Evolutionary conservation across 2,888 invertebrate genomes (phyloP).

Genomic region (Agriopis leucophaearia): DNA sequence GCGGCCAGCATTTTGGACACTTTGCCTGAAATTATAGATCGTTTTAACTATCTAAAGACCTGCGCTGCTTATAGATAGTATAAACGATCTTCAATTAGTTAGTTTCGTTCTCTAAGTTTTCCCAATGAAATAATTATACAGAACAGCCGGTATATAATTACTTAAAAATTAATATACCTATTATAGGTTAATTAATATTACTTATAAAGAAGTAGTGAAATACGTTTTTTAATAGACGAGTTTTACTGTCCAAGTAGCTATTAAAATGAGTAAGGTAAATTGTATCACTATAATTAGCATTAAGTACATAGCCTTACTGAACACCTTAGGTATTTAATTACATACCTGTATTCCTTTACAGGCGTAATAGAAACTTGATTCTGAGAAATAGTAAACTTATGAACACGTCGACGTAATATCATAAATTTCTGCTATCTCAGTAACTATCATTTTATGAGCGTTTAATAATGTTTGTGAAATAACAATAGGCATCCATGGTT

Average conservation of each 20-base stretch:
- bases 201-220: not conserved
- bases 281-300: slow-evolving; percentile 6
- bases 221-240: not conserved
- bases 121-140: too few relatives aligned
- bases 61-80: too few relatives aligned
- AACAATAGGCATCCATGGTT: not conserved
- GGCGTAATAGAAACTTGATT: slow-evolving; percentile 6
- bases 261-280: not conserved
- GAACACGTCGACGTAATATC: not conserved
- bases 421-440: slow-evolving; percentile 4
- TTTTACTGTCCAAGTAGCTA: slow-evolving; percentile 1
- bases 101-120: too few relatives aligned
- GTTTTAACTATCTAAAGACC: too few relatives aligned
- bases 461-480: slow-evolving; percentile 11
- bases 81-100: too few relatives aligned
- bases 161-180: too few relatives aligned
- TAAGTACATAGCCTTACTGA: slow-evolving; percentile 2
- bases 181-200: too few relatives aligned
- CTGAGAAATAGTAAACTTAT: slow-evolving; percentile 16
- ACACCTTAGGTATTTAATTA: slow-evolving; percentile 14
- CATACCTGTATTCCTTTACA: slow-evolving; percentile 5
- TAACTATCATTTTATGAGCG: not conserved
- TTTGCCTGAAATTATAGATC: too few relatives aligned
- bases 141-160: too few relatives aligned
- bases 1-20: too few relatives aligned